Conservation (phyloP, 2,113 vertebrate species). For the Scolopax mira region DNA sequence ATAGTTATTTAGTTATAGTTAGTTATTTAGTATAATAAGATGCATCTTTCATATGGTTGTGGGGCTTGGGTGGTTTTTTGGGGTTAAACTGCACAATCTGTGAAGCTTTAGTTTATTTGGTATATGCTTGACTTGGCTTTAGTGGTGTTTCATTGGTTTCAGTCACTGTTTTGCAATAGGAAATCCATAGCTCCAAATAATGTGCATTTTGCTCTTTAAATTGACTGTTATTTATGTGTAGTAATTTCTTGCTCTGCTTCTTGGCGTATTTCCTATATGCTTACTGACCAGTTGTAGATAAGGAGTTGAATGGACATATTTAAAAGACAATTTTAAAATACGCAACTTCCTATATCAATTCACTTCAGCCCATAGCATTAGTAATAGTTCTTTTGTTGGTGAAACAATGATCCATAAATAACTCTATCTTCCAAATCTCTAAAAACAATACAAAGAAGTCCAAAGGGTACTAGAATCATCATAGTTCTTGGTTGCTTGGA, state of each 20-base stretch:
- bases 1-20: no score
- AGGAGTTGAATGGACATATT: not conserved
- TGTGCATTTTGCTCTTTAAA: constrained; percentile 38
- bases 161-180: not conserved
- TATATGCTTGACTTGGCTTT: not conserved
- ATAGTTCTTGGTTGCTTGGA: constrained; percentile 2
- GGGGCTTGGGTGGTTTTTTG: not conserved
- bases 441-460: not conserved
- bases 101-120: not conserved
- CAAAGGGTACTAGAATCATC: not conserved
- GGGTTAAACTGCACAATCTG: not conserved
- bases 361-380: not conserved
- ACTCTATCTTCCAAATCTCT: not conserved
- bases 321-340: constrained; percentile 7
- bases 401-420: constrained; percentile 15
- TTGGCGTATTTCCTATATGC: constrained; percentile 22
- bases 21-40: not conserved
- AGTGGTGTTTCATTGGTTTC: not conserved
- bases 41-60: not conserved
- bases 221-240: constrained; percentile 25
- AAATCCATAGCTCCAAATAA: constrained; percentile 8
- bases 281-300: constrained; percentile 10
- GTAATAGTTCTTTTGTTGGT: not conserved
- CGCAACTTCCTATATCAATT: not conserved
- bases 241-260: constrained; percentile 50